Evolutionary conservation across 2,113 vertebrate species (phyloP), one percentile per base, ranked within the genome.

Genomic region (Anarrhichthys ocellatus): DNA sequence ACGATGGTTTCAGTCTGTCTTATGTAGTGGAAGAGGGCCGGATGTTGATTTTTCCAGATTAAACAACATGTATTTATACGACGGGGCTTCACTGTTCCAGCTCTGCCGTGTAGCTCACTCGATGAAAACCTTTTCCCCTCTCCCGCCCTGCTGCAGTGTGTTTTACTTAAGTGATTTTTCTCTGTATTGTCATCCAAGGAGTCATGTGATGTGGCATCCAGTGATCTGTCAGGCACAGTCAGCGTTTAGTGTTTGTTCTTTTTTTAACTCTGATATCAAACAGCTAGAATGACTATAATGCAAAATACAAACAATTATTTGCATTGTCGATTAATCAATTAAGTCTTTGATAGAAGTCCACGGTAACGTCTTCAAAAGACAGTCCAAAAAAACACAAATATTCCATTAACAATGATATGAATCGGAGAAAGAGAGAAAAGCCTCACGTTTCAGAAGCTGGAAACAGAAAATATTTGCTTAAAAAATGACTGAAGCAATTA

Each of bases 151-250:
- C 56, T 34, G 32, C 56, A 63, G n/a, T 76, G 84, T 80, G 80
- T 87, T 86, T 88, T 81, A 82, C 78, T 86, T 78, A 81, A 90
- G 78, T 77, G 81, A 81, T 71, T 83, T 84, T 87, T 82, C 78
- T 62, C 78, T 89, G 73, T 62, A 67, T 80, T 76, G 80, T 80
- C 76, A 79, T 83, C 84, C 48, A 40, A 80, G 75, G 75, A 68
- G 63, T 81, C 77, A 67, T 70, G 71, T 32, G 80, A 80, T 80
- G 84, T 83, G 86, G 80, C 84, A 82, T 52, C 44, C 76, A 42
- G 75, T 85, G 68, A 85, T 76, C 73, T 73, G 40, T 74, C 34
- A 58, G 54, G 54, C 54, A 72, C 78, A 76, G 80, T 76, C 67
- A 40, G 59, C 8, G 40, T 54, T 69, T 38, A 48, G 46, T 27